Evolutionary conservation across 2,888 invertebrate species (phyloP).

Genomic region (Aleiodes leptofemur): DNA sequence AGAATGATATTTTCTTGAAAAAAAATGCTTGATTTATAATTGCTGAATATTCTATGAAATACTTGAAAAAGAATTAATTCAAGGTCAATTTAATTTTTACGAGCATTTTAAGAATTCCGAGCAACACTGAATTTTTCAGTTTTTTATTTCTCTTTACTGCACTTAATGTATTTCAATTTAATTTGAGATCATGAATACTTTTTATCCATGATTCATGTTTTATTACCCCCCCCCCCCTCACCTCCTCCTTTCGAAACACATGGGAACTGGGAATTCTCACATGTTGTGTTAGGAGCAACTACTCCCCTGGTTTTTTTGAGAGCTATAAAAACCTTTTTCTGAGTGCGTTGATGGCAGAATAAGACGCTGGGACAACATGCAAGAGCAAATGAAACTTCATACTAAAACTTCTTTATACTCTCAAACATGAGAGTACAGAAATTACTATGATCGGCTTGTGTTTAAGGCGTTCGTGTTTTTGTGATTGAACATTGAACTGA

Average conservation of each 20-base stretch:
- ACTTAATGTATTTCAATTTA: constrained; percentile 15
- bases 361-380: neutral
- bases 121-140: neutral
- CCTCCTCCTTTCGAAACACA: constrained; percentile 1
- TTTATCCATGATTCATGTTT: constrained; percentile 28
- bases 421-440: constrained; percentile 33
- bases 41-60: too few relatives aligned
- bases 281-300: constrained; percentile 37
- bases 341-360: constrained; percentile 34
- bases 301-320: constrained; percentile 25
- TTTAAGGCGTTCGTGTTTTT: constrained; percentile 22
- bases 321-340: constrained; percentile 41
- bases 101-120: neutral
- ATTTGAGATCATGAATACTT: constrained; percentile 19
- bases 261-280: constrained; percentile 31
- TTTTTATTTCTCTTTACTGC: constrained; percentile 4
- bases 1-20: neutral
- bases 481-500: constrained; percentile 5
- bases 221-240: constrained; percentile 10
- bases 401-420: constrained; percentile 27
- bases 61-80: neutral
- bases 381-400: constrained; percentile 9
- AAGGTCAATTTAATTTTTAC: neutral
- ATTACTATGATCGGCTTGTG: constrained; percentile 41
- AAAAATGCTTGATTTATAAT: too few relatives aligned